Base-by-base conservation (phyloP, 1,140 invertebrate genomes). In the Daktulosphaira vitifoliae region DNA sequence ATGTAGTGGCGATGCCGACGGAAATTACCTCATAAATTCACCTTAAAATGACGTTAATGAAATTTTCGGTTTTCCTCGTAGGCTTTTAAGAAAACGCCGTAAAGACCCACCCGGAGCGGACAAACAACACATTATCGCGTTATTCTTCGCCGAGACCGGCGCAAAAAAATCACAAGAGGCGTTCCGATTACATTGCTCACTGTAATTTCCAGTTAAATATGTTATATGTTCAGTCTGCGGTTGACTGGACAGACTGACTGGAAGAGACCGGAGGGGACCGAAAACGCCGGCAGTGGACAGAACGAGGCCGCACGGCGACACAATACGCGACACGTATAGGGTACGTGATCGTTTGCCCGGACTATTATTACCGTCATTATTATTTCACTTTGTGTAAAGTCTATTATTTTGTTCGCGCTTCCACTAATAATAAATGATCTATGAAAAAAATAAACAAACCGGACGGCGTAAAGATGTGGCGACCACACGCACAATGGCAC, bases 31-130 rank as follows among this genome's bases (percentile, higher is more conserved):
- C 70, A 78, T 78, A 77, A 78, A 77, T 78, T 77, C 71, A 76
- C 76, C 74, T 76, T 74, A 76, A 76, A 75, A 77, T 76, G 76
- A 77, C 76, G 74, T 77, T 78, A 78, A 78, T 78, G 76, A 78
- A 78, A 78, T 77, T 33, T 76, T 77, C 67, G 46, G 59, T 37
- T 44, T 52, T 26, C n/a, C n/a, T n/a, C n/a, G 52, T 13, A 8
- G 53, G 53, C 56, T 62, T 53, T 51, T 53, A 66, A 33, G 11
- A n/a, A 22, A 18, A 25, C 25, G 46, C 37, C 3, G 16, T 13
- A 29, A 11, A n/a, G 22, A 13, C 44, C 9, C 9, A 13, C 15
- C n/a, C 8, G 26, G 22, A 38, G 15, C 37, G 54, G 54, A n/a
- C n/a, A n/a, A n/a, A n/a, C n/a, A n/a, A n/a, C n/a, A n/a, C n/a